Base-by-base conservation (phyloP, 1,140 invertebrate genomes). In the Paramacrobiotus metropolitanus region DNA sequence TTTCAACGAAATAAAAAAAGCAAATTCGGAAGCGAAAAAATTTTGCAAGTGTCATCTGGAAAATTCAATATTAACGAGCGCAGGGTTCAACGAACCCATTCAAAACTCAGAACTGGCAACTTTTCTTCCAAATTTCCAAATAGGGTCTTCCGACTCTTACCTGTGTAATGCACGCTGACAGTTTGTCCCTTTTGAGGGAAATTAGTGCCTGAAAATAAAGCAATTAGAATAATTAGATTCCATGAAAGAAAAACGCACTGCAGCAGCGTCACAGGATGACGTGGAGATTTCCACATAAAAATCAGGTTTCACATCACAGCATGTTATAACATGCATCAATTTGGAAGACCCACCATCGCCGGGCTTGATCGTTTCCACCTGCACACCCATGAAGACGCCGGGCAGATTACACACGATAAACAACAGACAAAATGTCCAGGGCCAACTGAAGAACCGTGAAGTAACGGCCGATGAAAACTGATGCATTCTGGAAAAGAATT, bases 91-190 rank as follows among this genome's bases (percentile, higher is more conserved):
- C 29, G 1, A 24, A 15, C n/a, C n/a, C 48, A 21, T 1, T 31
- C 15, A 65, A 21, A 45, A 3, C 44, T n/a, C 9, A 30, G 18
- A 4, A 40, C 28, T n/a, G n/a, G n/a, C n/a, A n/a, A n/a, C n/a
- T n/a, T n/a, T n/a, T n/a, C n/a, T n/a, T n/a, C n/a, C n/a, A n/a
- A n/a, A n/a, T n/a, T n/a, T n/a, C n/a, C n/a, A n/a, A n/a, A n/a
- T 2, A 60, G 30, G 15, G 24, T 61, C 30, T 29, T 2, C 2
- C 34, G 34, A 40, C n/a, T 62, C 65, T 66, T 70, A 78, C 87
- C 87, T 65, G 86, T 90, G 73, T 94, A 94, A 74, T 94, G 90
- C 24, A 93, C 90, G 21, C 85, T 82, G 1, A 92, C 90, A 29
- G 84, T 89, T 76, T 94, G 90, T 20, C 90, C 90, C 29, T 78